Evolutionary conservation across 2,113 vertebrate genomes (phyloP).

Genomic region (Polypterus bichir): DNA sequence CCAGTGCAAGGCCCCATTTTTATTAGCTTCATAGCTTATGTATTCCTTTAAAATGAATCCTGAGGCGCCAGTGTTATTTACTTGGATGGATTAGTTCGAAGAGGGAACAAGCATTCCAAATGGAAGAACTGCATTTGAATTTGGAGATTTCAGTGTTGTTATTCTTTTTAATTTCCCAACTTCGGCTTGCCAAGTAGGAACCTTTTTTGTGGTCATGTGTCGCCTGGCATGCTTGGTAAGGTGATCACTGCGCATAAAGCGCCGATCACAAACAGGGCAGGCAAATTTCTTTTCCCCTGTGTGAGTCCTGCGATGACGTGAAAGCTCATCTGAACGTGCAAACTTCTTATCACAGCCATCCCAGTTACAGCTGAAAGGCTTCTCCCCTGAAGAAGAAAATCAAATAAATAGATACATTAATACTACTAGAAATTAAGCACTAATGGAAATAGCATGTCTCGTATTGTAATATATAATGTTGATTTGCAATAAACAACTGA

Average conservation of each 20-base stretch:
- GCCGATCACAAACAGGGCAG: constrained; percentile 77
- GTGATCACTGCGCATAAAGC: constrained; percentile 97
- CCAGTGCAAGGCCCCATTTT: constrained; percentile 54
- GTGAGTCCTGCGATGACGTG: constrained; percentile 86
- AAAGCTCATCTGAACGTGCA: constrained; percentile 90
- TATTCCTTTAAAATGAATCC: no score
- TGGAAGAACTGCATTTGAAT: constrained; percentile 28
- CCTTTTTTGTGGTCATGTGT: constrained; percentile 70
- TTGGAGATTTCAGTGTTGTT: constrained; percentile 33
- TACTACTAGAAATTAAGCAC: no score
- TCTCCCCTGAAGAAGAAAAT: constrained; percentile 63
- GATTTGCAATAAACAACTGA: no score
- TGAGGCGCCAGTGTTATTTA: not conserved
- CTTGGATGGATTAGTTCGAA: constrained; percentile 30
- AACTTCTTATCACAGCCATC: constrained; percentile 91
- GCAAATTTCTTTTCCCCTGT: constrained; percentile 94
- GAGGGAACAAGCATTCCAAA: constrained; percentile 45
- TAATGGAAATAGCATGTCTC: no score
- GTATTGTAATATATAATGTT: no score
- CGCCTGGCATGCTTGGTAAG: constrained; percentile 86
- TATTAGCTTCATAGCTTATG: constrained; percentile 36
- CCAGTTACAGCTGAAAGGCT: constrained; percentile 93
- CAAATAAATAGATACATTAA: not conserved
- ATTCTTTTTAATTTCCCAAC: constrained; percentile 55
- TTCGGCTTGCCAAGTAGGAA: constrained; percentile 67